Base-by-base conservation (phyloP, 2,888 invertebrate species). In the Dryomyza anilis region DNA sequence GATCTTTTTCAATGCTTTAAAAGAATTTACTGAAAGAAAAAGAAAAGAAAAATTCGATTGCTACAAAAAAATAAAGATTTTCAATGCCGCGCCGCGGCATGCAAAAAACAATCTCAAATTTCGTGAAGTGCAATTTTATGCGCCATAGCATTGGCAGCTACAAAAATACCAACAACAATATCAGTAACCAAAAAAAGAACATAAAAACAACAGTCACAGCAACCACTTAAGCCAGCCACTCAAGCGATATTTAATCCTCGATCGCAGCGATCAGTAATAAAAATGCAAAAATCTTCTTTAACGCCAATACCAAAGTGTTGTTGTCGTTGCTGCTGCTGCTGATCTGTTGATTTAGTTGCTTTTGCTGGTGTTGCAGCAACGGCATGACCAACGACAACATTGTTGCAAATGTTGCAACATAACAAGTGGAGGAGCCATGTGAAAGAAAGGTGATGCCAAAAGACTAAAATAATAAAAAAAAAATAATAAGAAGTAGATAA, bases 231-330 rank as follows among this genome's bases (percentile, higher is more conserved):
- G 33, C 33, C 46, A 46, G 8, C 46, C 12, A 48, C 16, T 16
- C 19, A 6, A 48, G 21, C 46, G 46, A 19, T 48, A 19, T 48
- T 48, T 48, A 48, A 48, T 48, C 46, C 46, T 21, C 43, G n/a
- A 19, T 48, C 46, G 46, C 46, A 12, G 46, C 46, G 46, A 48
- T 48, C 46, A 16, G 46, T 21, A 48, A 48, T 48, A 48, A 48
- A 48, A 48, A 48, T 48, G 23, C 39, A 39, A 43, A 36, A 36
- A 57, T 39, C 33, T 57, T 27, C 39, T 39, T 21, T 43, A 39
- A 39, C 55, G 33, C 29, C 52, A n/a, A 25, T 8, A 14, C 8
- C 4, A n/a, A 16, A n/a, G 19, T 50, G 53, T 3, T 45, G 58
- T 23, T 59, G 12, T 55, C 16, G 25, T 6, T 55, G 53, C 30